phyloP scores from a whole-genome alignment of 2,113 vertebrate species.

The Plectropomus leopardus region DNA sequence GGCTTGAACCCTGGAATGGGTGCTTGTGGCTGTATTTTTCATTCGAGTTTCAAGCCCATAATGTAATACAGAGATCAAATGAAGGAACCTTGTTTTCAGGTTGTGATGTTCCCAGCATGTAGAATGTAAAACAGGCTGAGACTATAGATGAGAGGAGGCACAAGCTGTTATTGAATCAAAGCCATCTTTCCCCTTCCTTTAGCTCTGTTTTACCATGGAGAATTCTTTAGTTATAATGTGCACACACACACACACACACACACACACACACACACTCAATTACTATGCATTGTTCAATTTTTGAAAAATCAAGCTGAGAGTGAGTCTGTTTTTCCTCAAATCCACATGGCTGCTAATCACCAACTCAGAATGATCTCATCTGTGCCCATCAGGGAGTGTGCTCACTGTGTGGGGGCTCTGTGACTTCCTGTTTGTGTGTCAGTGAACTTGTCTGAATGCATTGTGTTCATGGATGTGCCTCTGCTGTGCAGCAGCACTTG shows the following conservation, averaged over 20 bases:
- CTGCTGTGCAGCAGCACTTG: background rate
- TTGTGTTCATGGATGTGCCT: conserved; percentile 12
- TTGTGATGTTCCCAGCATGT: background rate
- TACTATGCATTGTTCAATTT: conserved; percentile 5
- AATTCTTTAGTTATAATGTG: background rate
- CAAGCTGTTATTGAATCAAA: background rate
- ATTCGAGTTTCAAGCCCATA: too few relatives aligned
- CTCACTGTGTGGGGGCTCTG: background rate
- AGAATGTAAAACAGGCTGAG: background rate
- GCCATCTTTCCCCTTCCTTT: background rate
- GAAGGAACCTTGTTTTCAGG: background rate
- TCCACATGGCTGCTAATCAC: conserved; percentile 5
- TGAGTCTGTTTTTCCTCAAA: conserved; percentile 10
- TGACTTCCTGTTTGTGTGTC: conserved; percentile 34
- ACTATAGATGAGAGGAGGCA: background rate
- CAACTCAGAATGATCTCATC: background rate
- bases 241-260: background rate
- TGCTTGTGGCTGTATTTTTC: too few relatives aligned
- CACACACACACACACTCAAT: conserved; percentile 2
- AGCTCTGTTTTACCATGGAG: background rate
- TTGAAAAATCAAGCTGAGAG: background rate
- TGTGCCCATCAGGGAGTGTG: conserved; percentile 13
- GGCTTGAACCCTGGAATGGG: too few relatives aligned
- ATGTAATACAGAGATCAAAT: background rate
- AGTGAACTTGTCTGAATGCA: conserved; percentile 16